These are phyloP conservation scores for Siniperca undulata DNA, from an alignment of 2,797 vertebrate species.

Conservation along the genomic window DNA sequence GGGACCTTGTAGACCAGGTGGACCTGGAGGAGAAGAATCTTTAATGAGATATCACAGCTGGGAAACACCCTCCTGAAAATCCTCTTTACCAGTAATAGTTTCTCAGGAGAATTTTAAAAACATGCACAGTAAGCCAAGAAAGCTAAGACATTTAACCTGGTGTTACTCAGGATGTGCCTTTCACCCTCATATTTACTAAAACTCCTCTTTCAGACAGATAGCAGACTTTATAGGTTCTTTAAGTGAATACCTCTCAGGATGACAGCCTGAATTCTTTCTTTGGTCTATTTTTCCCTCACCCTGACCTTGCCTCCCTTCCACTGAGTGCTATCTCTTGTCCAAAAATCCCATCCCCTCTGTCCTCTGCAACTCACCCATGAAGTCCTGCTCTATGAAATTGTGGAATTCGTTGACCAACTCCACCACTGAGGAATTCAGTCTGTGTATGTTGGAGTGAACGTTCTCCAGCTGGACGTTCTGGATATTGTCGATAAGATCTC, in stretches of 20 bases:
- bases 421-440: conserved; percentile 89
- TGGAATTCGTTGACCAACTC: conserved; percentile 84
- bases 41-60: conserved; percentile 30
- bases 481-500: conserved; percentile 86
- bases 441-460: conserved; percentile 80
- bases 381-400: conserved; percentile 82
- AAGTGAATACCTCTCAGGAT: conserved; percentile 45
- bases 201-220: conserved; percentile 47
- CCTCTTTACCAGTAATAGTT: background rate
- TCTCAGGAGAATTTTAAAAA: conserved; percentile 30
- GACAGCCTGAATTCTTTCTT: conserved; percentile 60
- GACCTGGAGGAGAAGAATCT: conserved; percentile 71
- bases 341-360: conserved; percentile 47
- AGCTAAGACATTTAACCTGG: conserved; percentile 32
- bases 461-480: conserved; percentile 85
- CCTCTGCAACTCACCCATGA: conserved; percentile 72
- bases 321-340: conserved; percentile 28
- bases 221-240: conserved; percentile 53
- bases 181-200: conserved; percentile 59
- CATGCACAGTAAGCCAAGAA: conserved; percentile 21
- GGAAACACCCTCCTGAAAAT: conserved; percentile 6
- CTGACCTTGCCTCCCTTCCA: conserved; percentile 47
- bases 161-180: conserved; percentile 23
- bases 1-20: conserved; percentile 86
- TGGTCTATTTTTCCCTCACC: conserved; percentile 53